Conservation (phyloP, 1,140 invertebrate species). For the Plodia interpunctella region DNA sequence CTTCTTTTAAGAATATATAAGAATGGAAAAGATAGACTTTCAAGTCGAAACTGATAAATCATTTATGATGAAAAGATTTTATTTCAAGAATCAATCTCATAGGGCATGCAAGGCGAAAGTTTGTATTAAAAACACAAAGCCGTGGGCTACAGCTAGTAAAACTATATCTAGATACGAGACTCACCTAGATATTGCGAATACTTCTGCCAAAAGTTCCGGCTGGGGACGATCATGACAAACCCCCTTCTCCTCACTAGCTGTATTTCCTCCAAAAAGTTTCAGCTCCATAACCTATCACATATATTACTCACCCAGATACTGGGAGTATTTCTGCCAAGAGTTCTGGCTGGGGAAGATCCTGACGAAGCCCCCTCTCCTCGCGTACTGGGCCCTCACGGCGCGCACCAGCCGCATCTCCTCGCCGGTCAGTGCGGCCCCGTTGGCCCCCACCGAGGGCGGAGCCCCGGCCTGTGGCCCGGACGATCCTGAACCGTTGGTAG, state of each 20-base stretch:
- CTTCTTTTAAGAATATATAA: too few species aligned
- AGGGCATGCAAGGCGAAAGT: too few species aligned
- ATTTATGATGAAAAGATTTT: too few species aligned
- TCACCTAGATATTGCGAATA: conserved; percentile 85
- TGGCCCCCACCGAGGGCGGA: conserved; percentile 31
- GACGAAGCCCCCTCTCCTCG: conserved; percentile 91
- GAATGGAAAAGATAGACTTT: too few species aligned
- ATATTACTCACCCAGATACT: conserved; percentile 83
- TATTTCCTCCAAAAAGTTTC: conserved; percentile 90
- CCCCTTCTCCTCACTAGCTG: conserved; percentile 90
- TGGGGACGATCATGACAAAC: conserved; percentile 95
- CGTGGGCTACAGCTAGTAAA: too few species aligned
- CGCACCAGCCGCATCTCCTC: conserved; percentile 90
- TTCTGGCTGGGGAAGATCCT: conserved; percentile 94
- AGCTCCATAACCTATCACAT: too few species aligned
- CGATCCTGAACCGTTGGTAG: conserved; percentile 33
- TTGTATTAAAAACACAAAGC: too few species aligned
- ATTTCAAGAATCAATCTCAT: too few species aligned
- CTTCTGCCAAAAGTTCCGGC: conserved; percentile 89
- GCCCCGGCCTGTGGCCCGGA: conserved; percentile 28
- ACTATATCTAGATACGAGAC: too few species aligned
- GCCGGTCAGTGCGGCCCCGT: conserved; percentile 76
- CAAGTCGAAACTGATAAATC: too few species aligned
- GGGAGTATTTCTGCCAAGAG: conserved; percentile 89
- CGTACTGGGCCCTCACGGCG: conserved; percentile 88